Conservation (phyloP, 2,113 vertebrate species). For the Gambusia holbrooki region DNA sequence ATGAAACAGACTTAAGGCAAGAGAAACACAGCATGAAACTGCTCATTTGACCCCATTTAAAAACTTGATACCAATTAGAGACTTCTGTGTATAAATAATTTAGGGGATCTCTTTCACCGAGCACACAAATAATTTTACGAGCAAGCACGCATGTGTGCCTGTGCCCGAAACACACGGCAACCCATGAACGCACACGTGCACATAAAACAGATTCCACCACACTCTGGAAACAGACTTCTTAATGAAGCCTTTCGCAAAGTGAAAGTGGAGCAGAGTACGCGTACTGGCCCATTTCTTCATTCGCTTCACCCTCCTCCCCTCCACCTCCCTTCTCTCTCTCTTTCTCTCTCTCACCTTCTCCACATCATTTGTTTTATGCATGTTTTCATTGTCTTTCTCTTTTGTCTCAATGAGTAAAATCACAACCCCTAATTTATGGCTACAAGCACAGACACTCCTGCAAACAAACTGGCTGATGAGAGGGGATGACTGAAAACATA, state of each 20-base stretch:
- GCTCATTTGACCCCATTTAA: conserved; percentile 87
- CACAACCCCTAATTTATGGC: conserved; percentile 77
- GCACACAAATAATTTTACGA: conserved; percentile 61
- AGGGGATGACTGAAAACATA: conserved; percentile 73
- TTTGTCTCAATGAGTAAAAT: conserved; percentile 78
- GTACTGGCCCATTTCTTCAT: conserved; percentile 81
- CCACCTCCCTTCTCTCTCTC: conserved; percentile 42
- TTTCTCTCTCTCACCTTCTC: conserved; percentile 69
- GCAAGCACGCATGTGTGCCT: conserved; percentile 34
- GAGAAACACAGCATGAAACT: conserved; percentile 72
- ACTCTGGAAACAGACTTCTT: conserved; percentile 83
- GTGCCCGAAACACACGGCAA: conserved; percentile 45
- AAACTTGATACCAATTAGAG: conserved; percentile 86
- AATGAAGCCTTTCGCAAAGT: conserved; percentile 80
- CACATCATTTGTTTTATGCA: conserved; percentile 78
- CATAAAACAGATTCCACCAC: conserved; percentile 49
- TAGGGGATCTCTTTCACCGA: conserved; percentile 66
- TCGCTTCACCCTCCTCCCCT: conserved; percentile 66
- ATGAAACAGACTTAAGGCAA: conserved; percentile 59
- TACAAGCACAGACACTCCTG: conserved; percentile 74
- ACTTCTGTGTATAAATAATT: conserved; percentile 83
- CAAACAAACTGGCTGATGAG: conserved; percentile 74
- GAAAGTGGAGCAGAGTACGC: conserved; percentile 81
- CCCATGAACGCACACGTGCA: conserved; percentile 32
- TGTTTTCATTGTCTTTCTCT: conserved; percentile 74